phyloP scores from a whole-genome alignment of 2,113 vertebrate species.

The Orcinus orca region DNA sequence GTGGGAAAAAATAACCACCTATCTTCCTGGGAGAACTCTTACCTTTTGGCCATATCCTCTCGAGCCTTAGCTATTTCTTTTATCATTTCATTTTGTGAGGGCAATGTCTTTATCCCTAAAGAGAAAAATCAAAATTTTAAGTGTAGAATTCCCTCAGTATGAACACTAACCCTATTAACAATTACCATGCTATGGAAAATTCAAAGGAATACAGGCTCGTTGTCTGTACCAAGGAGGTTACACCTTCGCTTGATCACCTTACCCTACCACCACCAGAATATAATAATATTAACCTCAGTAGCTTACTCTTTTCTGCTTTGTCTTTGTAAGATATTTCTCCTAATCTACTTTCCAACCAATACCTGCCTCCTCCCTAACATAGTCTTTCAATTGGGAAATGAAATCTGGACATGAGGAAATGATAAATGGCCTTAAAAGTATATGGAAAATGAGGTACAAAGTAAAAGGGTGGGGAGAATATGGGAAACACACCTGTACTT shows the following conservation, averaged over 20 bases:
- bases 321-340: constrained; percentile 10
- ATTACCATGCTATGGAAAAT: background rate
- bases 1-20: background rate
- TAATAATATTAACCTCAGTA: background rate
- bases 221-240: background rate
- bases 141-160: background rate
- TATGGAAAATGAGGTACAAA: background rate
- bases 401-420: background rate
- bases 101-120: constrained; percentile 75
- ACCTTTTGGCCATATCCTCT: constrained; percentile 70
- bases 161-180: background rate
- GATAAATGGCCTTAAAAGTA: background rate
- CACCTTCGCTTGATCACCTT: background rate
- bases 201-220: background rate
- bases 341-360: background rate
- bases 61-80: constrained; percentile 54
- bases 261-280: background rate
- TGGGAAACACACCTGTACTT: background rate
- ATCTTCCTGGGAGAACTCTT: constrained; percentile 14
- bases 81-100: constrained; percentile 60
- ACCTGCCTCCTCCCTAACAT: background rate
- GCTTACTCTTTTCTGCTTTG: background rate
- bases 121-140: constrained; percentile 28
- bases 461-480: background rate
- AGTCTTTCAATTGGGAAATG: background rate